A percentile compares a stretch with the other conserved stretches of the same genome.
Evolutionary conservation across 2,797 vertebrate genomes (phyloP).

Genomic region (Phataginus tricuspis): DNA sequence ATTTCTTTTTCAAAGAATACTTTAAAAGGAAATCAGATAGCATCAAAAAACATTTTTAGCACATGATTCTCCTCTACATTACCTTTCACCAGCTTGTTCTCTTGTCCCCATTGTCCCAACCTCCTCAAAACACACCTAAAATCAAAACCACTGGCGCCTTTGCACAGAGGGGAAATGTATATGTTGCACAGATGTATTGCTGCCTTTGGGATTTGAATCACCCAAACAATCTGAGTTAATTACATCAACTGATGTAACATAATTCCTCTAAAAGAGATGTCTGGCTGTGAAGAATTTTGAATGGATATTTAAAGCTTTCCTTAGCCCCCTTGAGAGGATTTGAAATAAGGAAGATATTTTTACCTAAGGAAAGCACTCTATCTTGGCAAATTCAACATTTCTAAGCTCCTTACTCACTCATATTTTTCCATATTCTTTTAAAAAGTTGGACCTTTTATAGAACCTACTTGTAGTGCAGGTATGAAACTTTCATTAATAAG

Average conservation of each 20-base stretch:
- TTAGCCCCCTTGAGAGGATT: not conserved
- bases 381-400: conserved; percentile 60
- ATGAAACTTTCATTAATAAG: not conserved
- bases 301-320: conserved; percentile 60
- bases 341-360: conserved; percentile 65
- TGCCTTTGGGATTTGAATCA: conserved; percentile 58
- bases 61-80: conserved; percentile 61
- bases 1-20: conserved; percentile 51
- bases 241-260: conserved; percentile 53
- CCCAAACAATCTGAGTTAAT: conserved; percentile 65
- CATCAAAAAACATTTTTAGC: conserved; percentile 44
- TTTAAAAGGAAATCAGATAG: conserved; percentile 56
- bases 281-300: conserved; percentile 55
- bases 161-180: not conserved
- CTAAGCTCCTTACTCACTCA: not conserved
- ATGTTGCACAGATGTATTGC: conserved; percentile 56
- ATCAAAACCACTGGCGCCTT: not conserved
- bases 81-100: conserved; percentile 34
- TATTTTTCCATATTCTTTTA: conserved; percentile 15
- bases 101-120: not conserved
- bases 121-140: conserved; percentile 16
- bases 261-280: conserved; percentile 50
- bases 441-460: not conserved
- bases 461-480: not conserved
- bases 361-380: conserved; percentile 43